Base-by-base conservation (phyloP, 2,797 vertebrate species). In the Threskiornis aethiopicus region DNA sequence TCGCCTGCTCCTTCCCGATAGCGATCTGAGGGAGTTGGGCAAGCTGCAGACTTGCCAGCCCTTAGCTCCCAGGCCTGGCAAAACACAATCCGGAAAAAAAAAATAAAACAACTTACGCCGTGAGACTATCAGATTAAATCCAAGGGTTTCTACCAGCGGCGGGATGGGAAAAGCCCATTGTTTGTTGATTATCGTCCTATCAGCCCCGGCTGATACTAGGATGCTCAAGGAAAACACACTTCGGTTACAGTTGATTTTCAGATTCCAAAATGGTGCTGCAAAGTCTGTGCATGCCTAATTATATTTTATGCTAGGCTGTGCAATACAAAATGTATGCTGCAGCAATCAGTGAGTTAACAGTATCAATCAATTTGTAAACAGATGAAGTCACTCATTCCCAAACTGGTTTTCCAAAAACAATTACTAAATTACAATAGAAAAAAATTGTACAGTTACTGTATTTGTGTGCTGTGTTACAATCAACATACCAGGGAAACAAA, bases 401-500 rank as follows among this genome's bases (percentile, higher is more conserved):
- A 98, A 98, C 97, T 98, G 98, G 98, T 98, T 98, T 97, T 97
- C 97, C 98, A 98, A 98, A 98, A 99, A 99, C 99, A 99, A 99
- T 99, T 99, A 99, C 98, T 98, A 99, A 99, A 99, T 99, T 99
- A 99, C 99, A 99, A 99, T 98, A 98, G 99, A 99, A 99, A 99
- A 99, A 99, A 99, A 99, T 98, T 98, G 99, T 99, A 98, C 99
- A 98, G 98, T 99, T 98, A 98, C 98, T 98, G 99, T 99, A 99
- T 99, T 99, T 99, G 99, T 99, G 99, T 98, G 98, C 98, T 98
- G 98, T 98, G 98, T 98, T 98, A 98, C 99, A 99, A 99, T 99
- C 99, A 99, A 99, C 99, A 99, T 99, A 99, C 99, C 99, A 98
- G 99, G 99, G 99, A 99, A 99, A 99, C 99, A 99, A 99, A 99